Conservation (phyloP, 2,113 vertebrate genomes). For the Cyphomyrus plagiostoma region DNA sequence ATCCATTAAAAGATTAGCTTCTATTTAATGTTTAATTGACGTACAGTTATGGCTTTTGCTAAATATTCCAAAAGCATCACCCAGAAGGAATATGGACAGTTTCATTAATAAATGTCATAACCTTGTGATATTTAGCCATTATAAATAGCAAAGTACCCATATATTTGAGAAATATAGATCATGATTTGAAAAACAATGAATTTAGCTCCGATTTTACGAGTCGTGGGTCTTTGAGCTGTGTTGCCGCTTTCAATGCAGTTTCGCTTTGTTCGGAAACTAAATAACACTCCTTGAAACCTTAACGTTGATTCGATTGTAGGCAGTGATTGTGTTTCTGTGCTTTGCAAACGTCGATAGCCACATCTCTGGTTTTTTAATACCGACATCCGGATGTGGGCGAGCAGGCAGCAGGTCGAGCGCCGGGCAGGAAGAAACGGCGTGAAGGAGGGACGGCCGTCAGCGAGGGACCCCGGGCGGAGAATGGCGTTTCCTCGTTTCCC, state of each 20-base stretch:
- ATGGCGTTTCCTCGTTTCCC: not conserved
- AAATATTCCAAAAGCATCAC: conserved; percentile 44
- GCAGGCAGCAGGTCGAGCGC: no score
- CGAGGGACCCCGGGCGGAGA: not conserved
- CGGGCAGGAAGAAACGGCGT: not conserved
- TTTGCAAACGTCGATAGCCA: not conserved
- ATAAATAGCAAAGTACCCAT: conserved; percentile 37
- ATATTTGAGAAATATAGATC: conserved; percentile 26
- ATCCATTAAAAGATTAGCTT: not conserved
- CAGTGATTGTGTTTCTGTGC: not conserved
- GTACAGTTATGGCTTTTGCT: conserved; percentile 35
- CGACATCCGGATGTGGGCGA: not conserved
- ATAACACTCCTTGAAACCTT: not conserved
- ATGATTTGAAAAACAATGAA: conserved; percentile 11
- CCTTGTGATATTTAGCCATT: conserved; percentile 46
- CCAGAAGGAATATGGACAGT: conserved; percentile 36
- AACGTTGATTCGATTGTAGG: not conserved
- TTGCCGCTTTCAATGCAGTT: not conserved
- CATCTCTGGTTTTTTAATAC: not conserved
- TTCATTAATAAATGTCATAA: conserved; percentile 45
- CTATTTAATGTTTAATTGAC: conserved; percentile 28
- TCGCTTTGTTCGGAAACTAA: not conserved
- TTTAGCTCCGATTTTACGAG: not conserved
- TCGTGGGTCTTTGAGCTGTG: not conserved
- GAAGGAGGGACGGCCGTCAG: not conserved